Conservation (phyloP, 2,888 invertebrate species). For the Drosophila multiciliata region DNA sequence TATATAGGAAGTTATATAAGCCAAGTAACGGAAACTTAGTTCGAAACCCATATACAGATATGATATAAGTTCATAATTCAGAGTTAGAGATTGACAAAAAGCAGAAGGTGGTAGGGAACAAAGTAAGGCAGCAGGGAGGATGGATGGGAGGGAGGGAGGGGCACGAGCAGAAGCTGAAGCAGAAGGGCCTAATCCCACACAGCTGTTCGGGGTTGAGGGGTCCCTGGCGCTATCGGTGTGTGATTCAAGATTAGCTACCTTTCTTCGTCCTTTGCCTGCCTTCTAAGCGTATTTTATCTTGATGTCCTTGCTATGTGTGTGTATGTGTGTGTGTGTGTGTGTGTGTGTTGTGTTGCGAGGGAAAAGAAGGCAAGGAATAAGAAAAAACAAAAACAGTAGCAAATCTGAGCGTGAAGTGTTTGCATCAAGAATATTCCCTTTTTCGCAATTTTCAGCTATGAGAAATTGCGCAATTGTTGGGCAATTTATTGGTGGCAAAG, state of each 20-base stretch:
- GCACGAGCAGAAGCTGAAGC: constrained; percentile 11
- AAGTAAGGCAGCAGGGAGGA: background rate
- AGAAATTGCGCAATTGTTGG: constrained; percentile 81
- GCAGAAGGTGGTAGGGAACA: background rate
- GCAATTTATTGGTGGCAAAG: constrained; percentile 77
- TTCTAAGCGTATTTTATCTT: constrained; percentile 45
- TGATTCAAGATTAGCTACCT: constrained; percentile 67
- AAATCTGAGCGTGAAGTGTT: constrained; percentile 57
- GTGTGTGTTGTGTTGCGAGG: constrained; percentile 5
- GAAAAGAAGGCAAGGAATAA: constrained; percentile 12
- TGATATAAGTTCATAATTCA: constrained; percentile 1
- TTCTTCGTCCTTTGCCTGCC: constrained; percentile 46
- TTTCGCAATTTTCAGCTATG: constrained; percentile 47
- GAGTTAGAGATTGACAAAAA: background rate
- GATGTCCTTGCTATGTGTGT: constrained; percentile 57
- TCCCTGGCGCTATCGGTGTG: constrained; percentile 57
- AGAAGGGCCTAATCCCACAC: constrained; percentile 55
- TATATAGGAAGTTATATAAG: no score
- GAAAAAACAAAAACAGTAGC: constrained; percentile 31
- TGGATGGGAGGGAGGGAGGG: background rate
- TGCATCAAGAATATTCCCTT: constrained; percentile 19
- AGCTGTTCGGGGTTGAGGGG: constrained; percentile 38
- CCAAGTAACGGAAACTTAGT: background rate
- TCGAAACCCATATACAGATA: background rate
- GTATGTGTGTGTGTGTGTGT: background rate